Evolutionary conservation across 2,888 invertebrate species (phyloP), one percentile per base, ranked within the genome.

Genomic region (Leucoma salicis): DNA sequence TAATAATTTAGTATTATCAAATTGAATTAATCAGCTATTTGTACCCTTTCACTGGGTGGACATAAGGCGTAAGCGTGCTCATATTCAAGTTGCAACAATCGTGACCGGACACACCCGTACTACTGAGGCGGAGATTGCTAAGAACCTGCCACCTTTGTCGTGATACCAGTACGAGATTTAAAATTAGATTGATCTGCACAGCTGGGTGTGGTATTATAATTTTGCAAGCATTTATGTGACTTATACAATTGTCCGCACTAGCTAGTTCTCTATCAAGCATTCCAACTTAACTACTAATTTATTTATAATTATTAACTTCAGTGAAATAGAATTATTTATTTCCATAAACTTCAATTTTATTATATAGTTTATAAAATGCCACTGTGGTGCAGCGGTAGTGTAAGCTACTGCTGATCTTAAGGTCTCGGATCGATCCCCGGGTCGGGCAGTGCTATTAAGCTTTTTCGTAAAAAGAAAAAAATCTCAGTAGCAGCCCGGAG

Each of bases 61-160:
- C 65, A 65, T 67, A 51, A 69, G 70, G 68, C 65, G 65, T 67
- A 51, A 69, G 70, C 69, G 67, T 69, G 73, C 66, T 38, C 42
- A 36, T 39, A 35, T 2, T 39, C 14, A 34, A 41, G 76, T 72
- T 72, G 74, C 64, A 57, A 57, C 57, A 51, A 46, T 78, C 79
- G 78, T 80, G 79, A 79, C 76, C 75, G 55, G 65, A 73, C 79
- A 77, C 79, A 70, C 79, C 79, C 76, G 66, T 64, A 78, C 78
- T 77, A 74, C 78, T 64, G 76, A 59, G 75, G 60, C 68, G 54
- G 50, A 64, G 74, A 62, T 65, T 54, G 56, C 39, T 51, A 53
- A 58, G 36, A 49, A 42, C 53, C 31, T 49, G 56, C 46, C 41
- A 54, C 52, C 21, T 40, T 34, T 39, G 40, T 55, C 44, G 42